phyloP scores from a whole-genome alignment of 2,888 invertebrate species.

The Chirona hameri region DNA sequence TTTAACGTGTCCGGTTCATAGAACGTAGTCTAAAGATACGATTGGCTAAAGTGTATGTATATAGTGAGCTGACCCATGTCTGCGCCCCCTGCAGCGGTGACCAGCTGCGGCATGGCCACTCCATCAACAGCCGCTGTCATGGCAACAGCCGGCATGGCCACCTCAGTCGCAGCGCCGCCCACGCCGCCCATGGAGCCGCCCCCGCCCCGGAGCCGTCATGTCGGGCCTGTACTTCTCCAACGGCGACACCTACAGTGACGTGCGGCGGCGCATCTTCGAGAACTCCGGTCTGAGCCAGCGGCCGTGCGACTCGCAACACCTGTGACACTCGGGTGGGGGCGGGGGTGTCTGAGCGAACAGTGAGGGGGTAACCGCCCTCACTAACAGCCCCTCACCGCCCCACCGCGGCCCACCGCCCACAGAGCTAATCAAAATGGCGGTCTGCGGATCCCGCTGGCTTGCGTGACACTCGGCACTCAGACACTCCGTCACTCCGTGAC shows the following conservation, averaged over 20 bases:
- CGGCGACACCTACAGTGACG: constrained; percentile 22
- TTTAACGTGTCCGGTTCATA: too few species aligned
- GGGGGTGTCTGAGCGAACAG: neutral
- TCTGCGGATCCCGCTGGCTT: neutral
- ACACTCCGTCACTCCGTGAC: neutral
- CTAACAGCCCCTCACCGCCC: neutral
- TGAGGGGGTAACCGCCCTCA: neutral
- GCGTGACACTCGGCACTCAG: neutral
- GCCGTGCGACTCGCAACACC: constrained; percentile 12
- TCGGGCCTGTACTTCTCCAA: constrained; percentile 13
- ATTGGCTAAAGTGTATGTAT: too few species aligned
- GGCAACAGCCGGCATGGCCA: neutral
- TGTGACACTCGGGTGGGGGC: neutral
- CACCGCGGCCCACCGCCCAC: neutral
- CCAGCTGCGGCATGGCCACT: constrained; percentile 10
- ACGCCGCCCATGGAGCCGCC: neutral
- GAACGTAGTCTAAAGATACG: too few species aligned
- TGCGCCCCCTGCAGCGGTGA: neutral
- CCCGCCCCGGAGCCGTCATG: constrained; percentile 6
- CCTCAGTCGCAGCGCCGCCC: neutral
- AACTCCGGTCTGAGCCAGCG: neutral
- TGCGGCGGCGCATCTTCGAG: constrained; percentile 27
- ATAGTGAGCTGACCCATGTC: too few species aligned
- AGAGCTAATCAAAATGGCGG: neutral
- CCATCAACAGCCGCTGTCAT: neutral